These are phyloP conservation scores for Cyprinodon brontotheroides DNA, from an alignment of 2,113 vertebrate genomes.

Conservation along the genomic window DNA sequence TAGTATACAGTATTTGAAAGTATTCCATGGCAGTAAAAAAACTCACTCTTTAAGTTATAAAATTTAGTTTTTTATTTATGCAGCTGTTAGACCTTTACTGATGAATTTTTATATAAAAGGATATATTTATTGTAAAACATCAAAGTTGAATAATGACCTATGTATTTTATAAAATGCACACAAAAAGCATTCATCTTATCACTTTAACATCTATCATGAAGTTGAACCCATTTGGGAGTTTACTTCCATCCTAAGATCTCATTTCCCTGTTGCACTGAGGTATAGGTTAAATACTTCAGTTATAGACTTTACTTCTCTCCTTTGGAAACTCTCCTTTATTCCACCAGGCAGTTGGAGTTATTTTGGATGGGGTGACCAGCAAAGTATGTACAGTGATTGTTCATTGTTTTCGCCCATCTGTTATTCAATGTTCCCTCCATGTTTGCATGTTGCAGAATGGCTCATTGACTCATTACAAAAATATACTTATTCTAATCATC, in stretches of 20 bases:
- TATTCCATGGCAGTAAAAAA: too few species aligned
- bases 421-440: background rate
- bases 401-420: constrained; percentile 23
- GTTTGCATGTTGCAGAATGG: constrained; percentile 14
- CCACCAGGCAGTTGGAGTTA: constrained; percentile 90
- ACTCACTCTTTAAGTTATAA: too few species aligned
- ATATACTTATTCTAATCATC: background rate
- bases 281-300: constrained; percentile 13
- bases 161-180: background rate
- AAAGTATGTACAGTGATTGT: constrained; percentile 88
- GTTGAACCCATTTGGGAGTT: background rate
- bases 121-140: background rate
- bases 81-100: background rate
- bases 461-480: background rate
- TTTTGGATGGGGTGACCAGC: constrained; percentile 96
- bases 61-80: background rate
- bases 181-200: background rate
- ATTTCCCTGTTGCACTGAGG: background rate
- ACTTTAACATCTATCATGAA: background rate
- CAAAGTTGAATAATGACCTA: background rate
- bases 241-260: background rate
- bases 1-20: background rate
- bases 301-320: constrained; percentile 36
- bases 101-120: background rate
- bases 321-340: constrained; percentile 74